Evolutionary conservation across 1,140 invertebrate species (phyloP), one percentile per base, ranked within the genome.

Genomic region (Nymphalis io): DNA sequence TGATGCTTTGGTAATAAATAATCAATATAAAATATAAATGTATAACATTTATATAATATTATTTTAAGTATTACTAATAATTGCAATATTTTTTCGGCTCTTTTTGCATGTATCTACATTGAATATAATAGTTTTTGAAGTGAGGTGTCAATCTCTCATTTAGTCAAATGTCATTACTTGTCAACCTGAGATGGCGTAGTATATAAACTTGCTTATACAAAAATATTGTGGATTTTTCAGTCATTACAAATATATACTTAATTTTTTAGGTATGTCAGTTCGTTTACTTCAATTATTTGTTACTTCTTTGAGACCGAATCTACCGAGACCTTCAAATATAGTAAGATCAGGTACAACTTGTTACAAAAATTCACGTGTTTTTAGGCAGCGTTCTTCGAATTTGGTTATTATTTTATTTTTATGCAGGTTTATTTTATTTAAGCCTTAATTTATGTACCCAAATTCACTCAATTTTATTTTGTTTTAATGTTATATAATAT

Each of bases 261-360:
- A 23, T 21, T 61, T 67, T 72, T 70, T 88, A 85, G 87, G 88
- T 89, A 90, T 90, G 88, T 85, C 88, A 33, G 67, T 84, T 42
- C 77, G 74, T 73, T 85, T 90, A 82, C 79, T 86, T 70, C 82
- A 80, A 73, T 73, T 79, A 74, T 78, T 90, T 78, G 79, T 87
- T 72, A 83, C 69, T 82, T 75, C 80, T n/a, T 60, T 86, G 70
- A 82, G 71, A 76, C 76, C 79, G 59, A 85, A 78, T 78, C 70
- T 90, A 62, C 78, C 80, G 53, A 72, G 80, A 75, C 85, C 79
- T 72, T 73, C 78, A 39, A 71, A 63, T 60, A 53, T 80, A 60
- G 20, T 75, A 60, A 81, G 63, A 76, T 60, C 84, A 90, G 88
- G 88, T 90, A 87, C 72, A 73, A 77, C 64, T 55, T 44, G 23